phyloP scores from a whole-genome alignment of 2,888 invertebrate species.

The Cheilosia urbana region DNA sequence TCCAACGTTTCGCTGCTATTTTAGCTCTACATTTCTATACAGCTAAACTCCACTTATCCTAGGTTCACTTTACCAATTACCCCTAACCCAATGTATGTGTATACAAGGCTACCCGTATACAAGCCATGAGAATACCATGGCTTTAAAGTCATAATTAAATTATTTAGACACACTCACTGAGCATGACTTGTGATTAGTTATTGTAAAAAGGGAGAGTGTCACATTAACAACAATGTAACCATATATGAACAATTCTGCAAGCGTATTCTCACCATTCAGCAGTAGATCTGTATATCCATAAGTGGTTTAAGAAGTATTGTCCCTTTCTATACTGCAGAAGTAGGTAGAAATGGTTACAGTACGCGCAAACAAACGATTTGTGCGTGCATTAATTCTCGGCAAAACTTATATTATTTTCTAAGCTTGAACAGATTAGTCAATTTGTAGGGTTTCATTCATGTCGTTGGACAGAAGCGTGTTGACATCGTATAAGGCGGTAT shows the following conservation, averaged over 20 bases:
- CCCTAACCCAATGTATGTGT: neutral
- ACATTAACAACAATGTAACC: constrained; percentile 8
- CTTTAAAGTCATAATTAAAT: constrained; percentile 50
- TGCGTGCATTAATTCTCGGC: constrained; percentile 65
- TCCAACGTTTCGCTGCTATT: neutral
- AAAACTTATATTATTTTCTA: constrained; percentile 19
- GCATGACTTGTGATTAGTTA: constrained; percentile 47
- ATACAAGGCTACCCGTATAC: neutral
- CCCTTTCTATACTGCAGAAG: neutral
- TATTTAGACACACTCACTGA: constrained; percentile 66
- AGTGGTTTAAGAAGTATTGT: constrained; percentile 26
- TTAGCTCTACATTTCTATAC: neutral
- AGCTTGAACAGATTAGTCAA: constrained; percentile 24
- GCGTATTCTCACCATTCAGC: neutral
- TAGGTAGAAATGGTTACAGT: constrained; percentile 7
- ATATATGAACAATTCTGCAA: neutral
- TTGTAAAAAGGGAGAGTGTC: constrained; percentile 36
- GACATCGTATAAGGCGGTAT: constrained; percentile 23
- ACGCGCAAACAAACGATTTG: constrained; percentile 58
- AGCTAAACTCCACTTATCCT: constrained; percentile 14
- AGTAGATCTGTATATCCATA: constrained; percentile 16
- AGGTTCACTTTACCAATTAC: constrained; percentile 23
- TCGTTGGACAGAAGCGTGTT: constrained; percentile 20
- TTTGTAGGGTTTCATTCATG: constrained; percentile 58
- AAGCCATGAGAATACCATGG: neutral